phyloP scores from a whole-genome alignment of 1,140 invertebrate species.

The Thaumatotibia leucotreta region DNA sequence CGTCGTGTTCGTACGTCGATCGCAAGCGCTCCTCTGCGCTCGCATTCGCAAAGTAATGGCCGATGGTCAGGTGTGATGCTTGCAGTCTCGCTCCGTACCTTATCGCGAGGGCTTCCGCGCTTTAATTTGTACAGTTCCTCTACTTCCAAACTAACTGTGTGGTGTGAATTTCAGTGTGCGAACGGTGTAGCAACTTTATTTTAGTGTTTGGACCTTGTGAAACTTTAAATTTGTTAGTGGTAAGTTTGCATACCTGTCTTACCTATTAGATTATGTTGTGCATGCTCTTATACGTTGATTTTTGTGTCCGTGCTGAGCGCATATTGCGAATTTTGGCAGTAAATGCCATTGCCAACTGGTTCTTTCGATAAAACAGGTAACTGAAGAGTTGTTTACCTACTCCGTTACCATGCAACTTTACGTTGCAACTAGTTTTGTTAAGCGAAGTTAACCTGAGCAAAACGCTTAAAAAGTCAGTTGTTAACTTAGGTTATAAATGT shows the following conservation, averaged over 20 bases:
- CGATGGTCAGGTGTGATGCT: constrained; percentile 7
- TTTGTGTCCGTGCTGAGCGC: neutral
- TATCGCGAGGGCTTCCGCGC: neutral
- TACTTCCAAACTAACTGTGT: neutral
- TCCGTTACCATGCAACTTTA: neutral
- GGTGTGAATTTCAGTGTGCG: neutral
- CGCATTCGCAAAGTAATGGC: neutral
- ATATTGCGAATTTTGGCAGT: neutral
- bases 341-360: neutral
- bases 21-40: neutral
- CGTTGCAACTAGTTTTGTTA: neutral
- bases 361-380: neutral
- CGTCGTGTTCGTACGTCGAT: constrained; percentile 5
- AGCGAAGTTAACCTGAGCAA: neutral
- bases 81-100: neutral
- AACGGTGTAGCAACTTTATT: constrained; percentile 5
- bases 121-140: neutral
- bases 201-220: neutral
- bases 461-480: neutral
- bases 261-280: neutral
- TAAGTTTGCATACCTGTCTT: constrained; percentile 38
- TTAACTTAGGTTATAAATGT: neutral
- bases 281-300: neutral
- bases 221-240: constrained; percentile 53
- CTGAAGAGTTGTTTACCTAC: constrained; percentile 1